Base-by-base conservation (phyloP, 1,140 invertebrate species). In the Drosophila auraria region DNA sequence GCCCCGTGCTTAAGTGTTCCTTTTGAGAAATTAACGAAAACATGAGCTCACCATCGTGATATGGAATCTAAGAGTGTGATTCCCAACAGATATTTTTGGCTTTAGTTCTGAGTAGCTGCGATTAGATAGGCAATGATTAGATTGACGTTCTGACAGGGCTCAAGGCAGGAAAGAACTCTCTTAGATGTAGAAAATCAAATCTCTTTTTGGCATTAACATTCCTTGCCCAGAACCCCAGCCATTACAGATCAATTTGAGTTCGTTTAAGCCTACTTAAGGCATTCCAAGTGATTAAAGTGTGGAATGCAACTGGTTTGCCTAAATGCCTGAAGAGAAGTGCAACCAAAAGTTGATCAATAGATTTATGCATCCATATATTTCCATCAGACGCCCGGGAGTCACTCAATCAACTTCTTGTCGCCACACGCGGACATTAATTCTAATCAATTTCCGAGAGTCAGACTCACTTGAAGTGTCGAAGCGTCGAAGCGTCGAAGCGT, bases 391-490 rank as follows among this genome's bases (percentile, higher is more conserved):
- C 65, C 65, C 45, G 65, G 69, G 45, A 59, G 51, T 50, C 70
- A 51, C 74, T 83, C 73, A 89, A 87, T 87, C 84, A 87, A 87
- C 73, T 75, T 83, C 78, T 84, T 78, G 83, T 71, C 77, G 79
- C 63, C 64, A 70, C 83, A 73, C 68, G 71, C 71, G 82, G 84
- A 86, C 86, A 90, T 86, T 86, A 90, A 82, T 90, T 90, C 72
- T 86, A 90, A 90, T 90, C 79, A 90, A 91, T 91, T 90, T n/a
- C 58, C 56, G 6, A 63, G 49, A 70, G 51, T n/a, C 38, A 12
- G 45, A 47, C 44, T 49, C 70, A 62, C 8, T 9, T 8, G 8
- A 8, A 33, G 65, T 23, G 54, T 23, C 81, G 27, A 30, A 75
- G 82, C 20, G 51, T 23, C 81, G 27, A 30, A 75, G 82, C 20